Conservation (phyloP, 2,797 vertebrate genomes). For the Zonotrichia albicollis region DNA sequence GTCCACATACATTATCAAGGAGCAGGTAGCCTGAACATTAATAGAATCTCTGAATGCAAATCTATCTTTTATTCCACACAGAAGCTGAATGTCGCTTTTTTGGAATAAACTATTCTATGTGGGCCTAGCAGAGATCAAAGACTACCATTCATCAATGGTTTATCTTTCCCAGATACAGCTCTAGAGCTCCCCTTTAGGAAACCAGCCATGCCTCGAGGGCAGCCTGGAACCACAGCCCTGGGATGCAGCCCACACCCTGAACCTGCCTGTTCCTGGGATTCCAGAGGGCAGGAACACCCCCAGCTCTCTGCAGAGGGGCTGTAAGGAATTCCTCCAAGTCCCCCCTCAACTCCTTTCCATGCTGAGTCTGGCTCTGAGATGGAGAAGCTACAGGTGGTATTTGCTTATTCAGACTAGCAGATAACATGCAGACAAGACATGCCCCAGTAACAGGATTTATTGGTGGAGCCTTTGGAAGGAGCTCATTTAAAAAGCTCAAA, state of each 20-base stretch:
- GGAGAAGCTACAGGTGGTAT: background rate
- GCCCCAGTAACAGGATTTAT: background rate
- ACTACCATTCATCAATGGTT: background rate
- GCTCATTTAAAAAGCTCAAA: background rate
- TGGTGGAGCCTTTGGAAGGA: background rate
- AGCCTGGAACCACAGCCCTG: background rate
- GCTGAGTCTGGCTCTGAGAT: background rate
- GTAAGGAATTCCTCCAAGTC: background rate
- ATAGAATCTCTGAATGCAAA: background rate
- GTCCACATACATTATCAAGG: background rate
- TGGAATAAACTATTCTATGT: background rate
- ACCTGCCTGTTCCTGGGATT: background rate
- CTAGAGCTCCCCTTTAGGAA: background rate
- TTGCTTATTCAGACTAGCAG: conserved; percentile 13
- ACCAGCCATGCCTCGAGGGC: rapidly evolving
- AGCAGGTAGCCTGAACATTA: background rate
- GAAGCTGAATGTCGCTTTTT: background rate
- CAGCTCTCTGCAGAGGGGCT: background rate
- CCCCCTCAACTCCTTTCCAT: background rate
- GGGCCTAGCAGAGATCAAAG: background rate
- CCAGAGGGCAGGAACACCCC: background rate
- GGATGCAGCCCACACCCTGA: background rate
- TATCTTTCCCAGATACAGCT: background rate
- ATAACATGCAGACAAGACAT: background rate
- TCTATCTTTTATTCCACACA: background rate